Evolutionary conservation across 1,140 invertebrate genomes (phyloP).

Genomic region (Drosophila mauritiana): DNA sequence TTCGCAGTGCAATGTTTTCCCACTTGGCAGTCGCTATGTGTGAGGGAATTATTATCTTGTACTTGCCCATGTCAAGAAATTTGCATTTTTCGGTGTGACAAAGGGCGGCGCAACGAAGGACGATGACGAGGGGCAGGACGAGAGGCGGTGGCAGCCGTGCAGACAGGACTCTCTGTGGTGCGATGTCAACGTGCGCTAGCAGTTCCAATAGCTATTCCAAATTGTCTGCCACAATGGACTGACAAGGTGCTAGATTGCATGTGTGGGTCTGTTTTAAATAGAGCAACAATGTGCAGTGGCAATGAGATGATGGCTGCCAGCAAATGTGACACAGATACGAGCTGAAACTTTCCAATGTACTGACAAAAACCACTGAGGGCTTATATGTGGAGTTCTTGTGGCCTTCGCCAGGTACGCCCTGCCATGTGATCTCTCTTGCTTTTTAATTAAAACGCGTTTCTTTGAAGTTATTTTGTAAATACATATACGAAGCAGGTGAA

Average conservation of each 20-base stretch:
- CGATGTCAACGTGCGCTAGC: constrained; percentile 31
- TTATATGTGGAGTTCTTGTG: not conserved
- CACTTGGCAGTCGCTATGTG: constrained; percentile 26
- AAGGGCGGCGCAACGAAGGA: constrained; percentile 21
- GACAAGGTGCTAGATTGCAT: constrained; percentile 49
- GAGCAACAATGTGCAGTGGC: constrained; percentile 36
- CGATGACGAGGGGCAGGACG: not conserved
- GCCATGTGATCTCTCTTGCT: not conserved
- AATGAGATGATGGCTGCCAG: constrained; percentile 43
- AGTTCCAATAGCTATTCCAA: constrained; percentile 34
- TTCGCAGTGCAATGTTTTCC: constrained; percentile 8
- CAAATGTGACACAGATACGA: constrained; percentile 42
- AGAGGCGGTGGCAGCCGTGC: not conserved
- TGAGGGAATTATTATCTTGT: constrained; percentile 67
- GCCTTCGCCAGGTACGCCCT: not conserved
- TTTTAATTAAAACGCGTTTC: constrained; percentile 16
- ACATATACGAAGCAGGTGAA: not conserved
- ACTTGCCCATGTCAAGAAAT: constrained; percentile 70
- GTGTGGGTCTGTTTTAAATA: constrained; percentile 29
- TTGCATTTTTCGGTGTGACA: constrained; percentile 58
- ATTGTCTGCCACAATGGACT: constrained; percentile 50
- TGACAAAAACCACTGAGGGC: constrained; percentile 4
- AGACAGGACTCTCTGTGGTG: constrained; percentile 42
- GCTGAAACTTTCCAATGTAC: constrained; percentile 29
- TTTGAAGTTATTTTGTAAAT: constrained; percentile 3